Evolutionary conservation across 23 tunicate genomes (phyloP), one percentile per base, ranked within the genome.

Genomic region (Pegea sp.): DNA sequence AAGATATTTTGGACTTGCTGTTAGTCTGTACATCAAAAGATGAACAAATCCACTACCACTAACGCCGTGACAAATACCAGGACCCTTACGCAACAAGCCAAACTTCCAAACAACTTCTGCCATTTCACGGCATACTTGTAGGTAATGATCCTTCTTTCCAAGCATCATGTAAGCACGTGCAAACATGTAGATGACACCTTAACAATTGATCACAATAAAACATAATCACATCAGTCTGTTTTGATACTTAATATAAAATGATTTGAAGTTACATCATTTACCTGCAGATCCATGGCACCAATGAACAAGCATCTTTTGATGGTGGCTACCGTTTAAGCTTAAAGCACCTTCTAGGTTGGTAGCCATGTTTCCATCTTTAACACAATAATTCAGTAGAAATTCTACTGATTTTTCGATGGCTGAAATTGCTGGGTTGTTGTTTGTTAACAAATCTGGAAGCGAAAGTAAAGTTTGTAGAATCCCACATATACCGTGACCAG

Each of bases 261-360:
- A n/a, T n/a, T n/a, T n/a, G n/a, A n/a, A n/a, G n/a, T n/a, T n/a
- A n/a, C n/a, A n/a, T 26, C 43, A 13, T 46, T 28, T 27, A 76
- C 95, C 95, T 2, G 95, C 58, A 42, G 95, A 77, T 8, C 95
- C 95, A 63, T 84, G 95, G 42, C 95, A 84, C 95, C 95, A 84
- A 52, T 84, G 95, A 16, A 73, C 67, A 44, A 84, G 63, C 46
- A 34, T 32, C 30, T 74, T 64, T n/a, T n/a, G n/a, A n/a, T n/a
- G n/a, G n/a, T n/a, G n/a, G n/a, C n/a, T n/a, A 26, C 63, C 52
- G 4, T 34, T 64, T 1, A 58, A 30, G 2, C 44, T 11, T 13
- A 68, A 16, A 8, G 59, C 67, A 30, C 60, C 67, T 44, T 76
- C 64, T 4, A 68, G 48, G 42, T 81, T 59, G 11, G 84, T 52